phyloP scores from a whole-genome alignment of 2,888 invertebrate species.

The Nymphalis c-album region DNA sequence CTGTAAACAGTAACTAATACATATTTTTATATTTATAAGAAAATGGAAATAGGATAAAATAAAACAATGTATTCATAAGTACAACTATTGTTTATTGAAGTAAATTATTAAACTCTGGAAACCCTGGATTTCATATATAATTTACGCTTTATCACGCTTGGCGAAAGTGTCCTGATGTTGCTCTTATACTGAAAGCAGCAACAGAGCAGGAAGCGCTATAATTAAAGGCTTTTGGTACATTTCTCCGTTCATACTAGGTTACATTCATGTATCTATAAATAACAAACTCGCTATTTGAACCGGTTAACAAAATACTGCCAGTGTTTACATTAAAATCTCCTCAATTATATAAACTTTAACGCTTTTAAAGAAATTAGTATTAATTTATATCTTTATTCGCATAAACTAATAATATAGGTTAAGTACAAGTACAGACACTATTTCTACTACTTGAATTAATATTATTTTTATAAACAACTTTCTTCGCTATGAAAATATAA shows the following conservation, averaged over 20 bases:
- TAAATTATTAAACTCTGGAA: conserved; percentile 40
- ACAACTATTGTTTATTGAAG: conserved; percentile 40
- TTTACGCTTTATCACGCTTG: conserved; percentile 1
- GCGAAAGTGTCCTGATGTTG: neutral
- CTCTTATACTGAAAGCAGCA: neutral
- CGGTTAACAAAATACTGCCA: neutral
- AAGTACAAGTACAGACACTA: conserved; percentile 7
- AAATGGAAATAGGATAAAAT: conserved; percentile 16
- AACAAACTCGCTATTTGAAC: neutral
- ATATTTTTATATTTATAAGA: too few relatives aligned
- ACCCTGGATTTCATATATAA: conserved; percentile 41
- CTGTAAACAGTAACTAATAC: too few relatives aligned
- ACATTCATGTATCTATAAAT: neutral
- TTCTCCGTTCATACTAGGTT: neutral
- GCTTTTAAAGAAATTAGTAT: conserved; percentile 1
- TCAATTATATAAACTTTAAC: neutral
- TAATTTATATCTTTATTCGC: neutral
- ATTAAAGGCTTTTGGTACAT: neutral
- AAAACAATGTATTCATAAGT: conserved; percentile 24
- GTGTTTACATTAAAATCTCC: neutral
- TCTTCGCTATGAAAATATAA: conserved; percentile 39
- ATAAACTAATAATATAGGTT: conserved; percentile 10
- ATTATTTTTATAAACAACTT: conserved; percentile 30
- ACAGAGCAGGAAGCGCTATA: conserved; percentile 7
- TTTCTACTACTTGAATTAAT: conserved; percentile 21